phyloP scores from a whole-genome alignment of 2,797 vertebrate genomes.

The Fundulus diaphanus region DNA sequence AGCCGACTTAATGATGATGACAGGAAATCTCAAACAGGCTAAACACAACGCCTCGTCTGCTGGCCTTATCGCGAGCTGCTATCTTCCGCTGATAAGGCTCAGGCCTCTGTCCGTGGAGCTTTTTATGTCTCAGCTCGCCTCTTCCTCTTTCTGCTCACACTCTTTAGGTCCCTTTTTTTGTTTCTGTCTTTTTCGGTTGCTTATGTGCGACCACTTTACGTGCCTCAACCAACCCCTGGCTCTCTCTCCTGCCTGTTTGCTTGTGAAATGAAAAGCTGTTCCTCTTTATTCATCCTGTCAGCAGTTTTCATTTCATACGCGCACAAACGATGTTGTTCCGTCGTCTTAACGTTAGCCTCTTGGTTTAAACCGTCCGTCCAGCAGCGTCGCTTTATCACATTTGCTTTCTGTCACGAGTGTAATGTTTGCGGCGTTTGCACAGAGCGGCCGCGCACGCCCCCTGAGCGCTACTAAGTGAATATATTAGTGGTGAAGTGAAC shows the following conservation, averaged over 20 bases:
- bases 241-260: constrained; percentile 21
- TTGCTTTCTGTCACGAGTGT: constrained; percentile 9
- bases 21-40: constrained; percentile 78
- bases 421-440: constrained; percentile 41
- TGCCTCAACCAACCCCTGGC: constrained; percentile 45
- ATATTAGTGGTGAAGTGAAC: constrained; percentile 79
- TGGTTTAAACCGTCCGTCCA: constrained; percentile 2
- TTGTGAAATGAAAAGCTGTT: constrained; percentile 32
- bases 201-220: constrained; percentile 42
- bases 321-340: background rate
- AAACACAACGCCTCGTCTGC: constrained; percentile 69
- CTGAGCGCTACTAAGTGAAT: constrained; percentile 76
- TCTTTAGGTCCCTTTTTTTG: constrained; percentile 46
- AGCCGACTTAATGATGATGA: constrained; percentile 78
- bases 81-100: constrained; percentile 77
- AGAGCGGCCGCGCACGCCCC: constrained; percentile 60
- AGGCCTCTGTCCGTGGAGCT: constrained; percentile 57
- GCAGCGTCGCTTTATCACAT: constrained; percentile 15
- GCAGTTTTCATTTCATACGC: no score
- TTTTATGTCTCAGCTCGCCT: constrained; percentile 60
- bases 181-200: constrained; percentile 40
- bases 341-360: constrained; percentile 1
- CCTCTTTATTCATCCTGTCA: constrained; percentile 2
- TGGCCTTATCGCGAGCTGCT: constrained; percentile 71
- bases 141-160: constrained; percentile 54